Base-by-base conservation (phyloP, 2,797 vertebrate genomes). In the Spinus pinus region DNA sequence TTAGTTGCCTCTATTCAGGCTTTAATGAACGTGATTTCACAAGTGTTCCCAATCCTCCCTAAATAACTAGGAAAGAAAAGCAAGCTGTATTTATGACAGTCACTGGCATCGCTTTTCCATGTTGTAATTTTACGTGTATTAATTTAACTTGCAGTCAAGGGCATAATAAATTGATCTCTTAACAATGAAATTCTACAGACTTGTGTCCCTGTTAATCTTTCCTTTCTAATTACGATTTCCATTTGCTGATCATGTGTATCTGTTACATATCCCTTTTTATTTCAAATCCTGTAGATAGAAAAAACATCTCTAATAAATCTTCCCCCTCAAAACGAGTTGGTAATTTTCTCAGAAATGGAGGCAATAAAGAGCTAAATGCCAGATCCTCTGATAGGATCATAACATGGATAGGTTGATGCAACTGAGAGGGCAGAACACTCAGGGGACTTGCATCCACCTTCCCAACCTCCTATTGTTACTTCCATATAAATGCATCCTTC, bases 21-120 rank as follows among this genome's bases (percentile, higher is more conserved):
- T 94, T 80, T 92, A 89, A 81, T 73, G 91, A 75, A 78, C 73
- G 4, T 22, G 67, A 80, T 85, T 94, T 94, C 89, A 86, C 60
- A 69, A 90, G 74, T 65, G 74, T 81, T 88, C 66, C 72, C 23
- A 66, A 47, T 75, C 46, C 44, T 88, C 61, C 41, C 41, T 44
- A 84, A 84, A 74, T 71, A 56, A 89, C 72, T 56, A 46, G 24
- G 54, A 54, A 42, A 90, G 62, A 74, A 78, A 81, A 90, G 91
- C 77, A n/a, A 72, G 75, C 72, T 67, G 51, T 56, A 39, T 82
- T 90, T 75, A 57, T 73, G 90, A 65, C 49, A 71, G 56, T 62
- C 83, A 39, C 44, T 53, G 24, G 83, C 44, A 90, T 78, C 35
- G 60, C 71, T 85, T 81, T 69, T 71, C 35, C 7, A 2, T 33